Base-by-base conservation (phyloP, 2,888 invertebrate species). In the Saturnia pavonia region DNA sequence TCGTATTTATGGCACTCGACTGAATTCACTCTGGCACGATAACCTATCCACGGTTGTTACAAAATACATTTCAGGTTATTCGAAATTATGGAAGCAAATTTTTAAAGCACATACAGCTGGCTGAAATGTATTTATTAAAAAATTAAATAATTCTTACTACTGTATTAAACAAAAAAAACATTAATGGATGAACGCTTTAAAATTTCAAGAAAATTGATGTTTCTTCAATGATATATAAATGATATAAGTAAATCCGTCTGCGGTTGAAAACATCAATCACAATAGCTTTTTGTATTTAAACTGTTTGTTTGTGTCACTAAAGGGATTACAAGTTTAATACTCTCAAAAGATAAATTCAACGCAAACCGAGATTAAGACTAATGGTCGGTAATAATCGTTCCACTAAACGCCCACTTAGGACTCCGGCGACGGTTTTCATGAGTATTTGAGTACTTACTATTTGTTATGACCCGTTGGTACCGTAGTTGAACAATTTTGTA, bases 351-450 rank as follows among this genome's bases (percentile, higher is more conserved):
- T 27, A 14, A 48, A 40, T 68, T 54, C 57, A n/a, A 40, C 57
- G 65, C 22, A 68, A 12, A 68, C 68, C 54, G 40, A 40, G 68
- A 75, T 74, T 75, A 72, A 73, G 72, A 74, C 71, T 75, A 75
- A 77, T 74, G 71, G 74, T 43, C 11, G 71, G 74, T 69, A 75
- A 78, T 78, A 73, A 77, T 77, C 74, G 74, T 78, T 76, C 69
- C 54, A 68, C 72, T 75, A 74, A 78, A 74, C 65, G 72, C 54
- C 74, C 72, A 51, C 70, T 75, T 73, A 66, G 66, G 43, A 40
- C 67, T 70, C 71, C 73, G 72, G 72, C 72, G 63, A 74, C 67
- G 68, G 71, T 72, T 73, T 74, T 72, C 67, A 40, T 72, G 73
- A 54, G 63, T 63, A 63, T 54, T 68, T 63, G 72, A 69, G 40